These are phyloP conservation scores for Geodia barretti DNA, from an alignment of 37 sponge, comb jelly and placozoan species.

Conservation along the genomic window DNA sequence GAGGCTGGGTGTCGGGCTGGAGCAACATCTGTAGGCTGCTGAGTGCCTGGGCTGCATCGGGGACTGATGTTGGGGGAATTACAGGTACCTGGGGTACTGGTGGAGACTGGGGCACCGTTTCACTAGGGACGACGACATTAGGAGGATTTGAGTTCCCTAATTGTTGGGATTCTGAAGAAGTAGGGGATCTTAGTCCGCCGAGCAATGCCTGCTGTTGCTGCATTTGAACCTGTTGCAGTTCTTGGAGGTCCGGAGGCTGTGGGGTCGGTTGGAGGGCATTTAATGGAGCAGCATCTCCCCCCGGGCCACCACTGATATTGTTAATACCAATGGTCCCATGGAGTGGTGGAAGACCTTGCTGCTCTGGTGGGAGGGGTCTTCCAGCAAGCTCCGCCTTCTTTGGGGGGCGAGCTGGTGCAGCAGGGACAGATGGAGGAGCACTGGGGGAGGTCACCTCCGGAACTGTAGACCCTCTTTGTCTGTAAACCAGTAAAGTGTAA, in stretches of 20 bases:
- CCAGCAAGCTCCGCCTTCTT: slow-evolving; percentile 69
- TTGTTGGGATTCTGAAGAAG: no score
- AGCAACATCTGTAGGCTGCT: slow-evolving; percentile 25
- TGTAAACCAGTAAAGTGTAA: neutral
- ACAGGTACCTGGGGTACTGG: no score
- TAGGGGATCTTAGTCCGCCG: no score
- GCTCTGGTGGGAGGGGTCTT: slow-evolving; percentile 36
- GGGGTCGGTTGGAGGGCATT: neutral
- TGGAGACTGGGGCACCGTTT: no score
- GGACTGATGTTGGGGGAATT: neutral
- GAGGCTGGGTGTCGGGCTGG: neutral
- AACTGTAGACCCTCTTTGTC: slow-evolving; percentile 2
- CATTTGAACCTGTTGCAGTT: slow-evolving; percentile 20
- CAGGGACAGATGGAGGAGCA: slow-evolving; percentile 1
- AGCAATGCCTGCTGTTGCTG: neutral
- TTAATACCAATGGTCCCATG: neutral
- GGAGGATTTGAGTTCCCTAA: no score
- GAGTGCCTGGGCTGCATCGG: slow-evolving; percentile 9
- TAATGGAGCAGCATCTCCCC: neutral
- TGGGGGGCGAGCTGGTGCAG: slow-evolving; percentile 68
- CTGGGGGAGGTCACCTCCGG: neutral
- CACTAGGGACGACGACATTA: no score
- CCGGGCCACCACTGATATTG: neutral
- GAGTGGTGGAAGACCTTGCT: neutral
- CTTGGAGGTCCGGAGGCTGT: slow-evolving; percentile 21